Percentiles rank a stretch among this genome's conserved stretches.
These are phyloP conservation scores for Cephonodes hylas DNA, from an alignment of 2,888 invertebrate species.

Conservation along the genomic window DNA sequence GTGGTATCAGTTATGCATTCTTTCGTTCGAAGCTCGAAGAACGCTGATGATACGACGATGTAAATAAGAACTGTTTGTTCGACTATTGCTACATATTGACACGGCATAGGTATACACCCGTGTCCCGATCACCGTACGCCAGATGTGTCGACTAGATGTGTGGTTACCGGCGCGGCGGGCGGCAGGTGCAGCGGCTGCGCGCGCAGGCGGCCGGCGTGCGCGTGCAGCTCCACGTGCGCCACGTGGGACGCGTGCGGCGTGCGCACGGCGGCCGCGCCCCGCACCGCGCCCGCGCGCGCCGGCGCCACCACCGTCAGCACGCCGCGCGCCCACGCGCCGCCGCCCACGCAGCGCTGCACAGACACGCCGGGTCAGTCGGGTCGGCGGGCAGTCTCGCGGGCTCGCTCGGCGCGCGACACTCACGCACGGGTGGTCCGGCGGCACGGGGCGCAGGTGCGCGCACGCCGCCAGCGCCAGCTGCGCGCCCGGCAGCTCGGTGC, in stretches of 20 bases:
- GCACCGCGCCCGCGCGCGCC: slow-evolving; percentile 21
- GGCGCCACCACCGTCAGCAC: slow-evolving; percentile 31
- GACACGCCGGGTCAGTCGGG: too few relatives aligned
- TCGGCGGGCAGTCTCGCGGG: too few relatives aligned
- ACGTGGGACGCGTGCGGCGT: neutral
- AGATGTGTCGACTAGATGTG: too few relatives aligned
- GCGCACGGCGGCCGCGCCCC: slow-evolving; percentile 1
- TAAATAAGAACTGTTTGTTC: too few relatives aligned
- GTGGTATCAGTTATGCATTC: too few relatives aligned
- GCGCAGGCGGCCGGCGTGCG: slow-evolving; percentile 28
- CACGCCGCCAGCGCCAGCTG: slow-evolving; percentile 28
- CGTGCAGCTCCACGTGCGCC: slow-evolving; percentile 18
- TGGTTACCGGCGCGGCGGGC: slow-evolving; percentile 45
- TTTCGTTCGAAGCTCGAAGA: too few relatives aligned
- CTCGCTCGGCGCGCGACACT: slow-evolving; percentile 18
- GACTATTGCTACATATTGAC: too few relatives aligned
- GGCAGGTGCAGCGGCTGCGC: slow-evolving; percentile 30
- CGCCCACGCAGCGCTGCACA: slow-evolving; percentile 34
- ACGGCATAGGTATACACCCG: too few relatives aligned
- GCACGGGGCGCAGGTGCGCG: slow-evolving; percentile 25
- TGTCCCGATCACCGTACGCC: too few relatives aligned
- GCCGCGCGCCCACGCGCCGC: slow-evolving; percentile 20
- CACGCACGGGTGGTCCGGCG: slow-evolving; percentile 29
- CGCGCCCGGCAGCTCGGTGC: slow-evolving; percentile 39
- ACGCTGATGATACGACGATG: too few relatives aligned